Conservation (phyloP, 1,140 invertebrate genomes). For the Latrodectus geometricus region DNA sequence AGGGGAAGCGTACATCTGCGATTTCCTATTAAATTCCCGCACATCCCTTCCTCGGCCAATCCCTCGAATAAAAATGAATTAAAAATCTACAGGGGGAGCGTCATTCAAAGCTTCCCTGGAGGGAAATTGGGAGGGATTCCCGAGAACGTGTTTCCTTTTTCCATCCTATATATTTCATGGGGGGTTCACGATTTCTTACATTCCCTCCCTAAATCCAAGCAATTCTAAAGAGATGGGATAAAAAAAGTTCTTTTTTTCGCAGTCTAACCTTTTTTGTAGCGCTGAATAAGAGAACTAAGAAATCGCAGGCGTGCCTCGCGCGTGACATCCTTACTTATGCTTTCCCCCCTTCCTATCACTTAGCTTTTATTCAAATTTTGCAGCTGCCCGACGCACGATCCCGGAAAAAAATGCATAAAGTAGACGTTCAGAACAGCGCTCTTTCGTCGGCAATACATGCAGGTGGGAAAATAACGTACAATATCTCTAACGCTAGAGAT, state of each 20-base stretch:
- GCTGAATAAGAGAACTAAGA: slow-evolving; percentile 8
- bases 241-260: background rate
- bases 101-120: slow-evolving; percentile 13
- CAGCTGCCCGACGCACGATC: slow-evolving; percentile 56
- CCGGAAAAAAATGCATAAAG: background rate
- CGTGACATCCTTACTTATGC: slow-evolving; percentile 51
- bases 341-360: background rate
- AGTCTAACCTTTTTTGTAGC: background rate
- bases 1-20: slow-evolving; percentile 34
- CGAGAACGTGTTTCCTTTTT: background rate
- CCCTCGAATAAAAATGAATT: background rate
- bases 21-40: slow-evolving; percentile 49
- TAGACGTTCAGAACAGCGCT: background rate
- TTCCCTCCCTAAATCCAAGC: too few species aligned
- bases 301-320: slow-evolving; percentile 57
- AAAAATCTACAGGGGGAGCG: background rate
- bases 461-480: background rate
- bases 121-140: background rate
- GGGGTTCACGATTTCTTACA: too few species aligned
- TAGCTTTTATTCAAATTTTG: slow-evolving; percentile 43
- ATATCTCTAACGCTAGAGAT: background rate
- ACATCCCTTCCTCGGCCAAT: background rate
- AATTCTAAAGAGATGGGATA: background rate
- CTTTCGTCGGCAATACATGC: background rate
- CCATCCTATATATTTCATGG: background rate